These are phyloP conservation scores for Paramuricea clavata DNA, from an alignment of 92 coral and sea anemone genomes.

Conservation along the genomic window DNA sequence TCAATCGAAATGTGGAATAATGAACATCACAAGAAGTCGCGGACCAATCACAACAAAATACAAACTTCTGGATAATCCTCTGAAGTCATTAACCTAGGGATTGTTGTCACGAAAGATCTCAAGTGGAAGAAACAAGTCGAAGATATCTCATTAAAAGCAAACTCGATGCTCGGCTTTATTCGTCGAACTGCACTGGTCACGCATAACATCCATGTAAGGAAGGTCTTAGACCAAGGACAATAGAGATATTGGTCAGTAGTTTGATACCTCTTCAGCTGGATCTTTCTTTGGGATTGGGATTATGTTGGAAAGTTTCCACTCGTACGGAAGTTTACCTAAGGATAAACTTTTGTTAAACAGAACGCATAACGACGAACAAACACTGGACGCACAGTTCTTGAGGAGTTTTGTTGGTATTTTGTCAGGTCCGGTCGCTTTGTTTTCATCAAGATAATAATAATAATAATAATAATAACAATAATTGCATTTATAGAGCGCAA, in stretches of 20 bases:
- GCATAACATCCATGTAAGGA: neutral
- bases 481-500: too few relatives aligned
- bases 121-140: constrained; percentile 51
- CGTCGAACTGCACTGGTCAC: neutral
- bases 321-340: constrained; percentile 38
- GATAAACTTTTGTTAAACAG: constrained; percentile 43
- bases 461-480: too few relatives aligned
- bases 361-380: constrained; percentile 32
- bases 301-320: constrained; percentile 50
- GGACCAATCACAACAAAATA: neutral
- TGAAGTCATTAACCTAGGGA: constrained; percentile 44
- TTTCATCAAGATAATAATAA: constrained; percentile 39
- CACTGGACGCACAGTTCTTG: constrained; percentile 39
- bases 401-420: constrained; percentile 44
- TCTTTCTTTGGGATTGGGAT: too few relatives aligned
- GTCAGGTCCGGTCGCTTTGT: constrained; percentile 52
- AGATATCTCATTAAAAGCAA: constrained; percentile 32
- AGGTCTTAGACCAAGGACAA: constrained; percentile 19
- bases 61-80: neutral
- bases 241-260: too few relatives aligned
- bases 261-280: too few relatives aligned
- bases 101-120: constrained; percentile 42
- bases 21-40: constrained; percentile 5
- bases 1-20: constrained; percentile 18
- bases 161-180: constrained; percentile 44